Conservation (phyloP, 1,140 invertebrate genomes). For the Lepidurus apus region DNA sequence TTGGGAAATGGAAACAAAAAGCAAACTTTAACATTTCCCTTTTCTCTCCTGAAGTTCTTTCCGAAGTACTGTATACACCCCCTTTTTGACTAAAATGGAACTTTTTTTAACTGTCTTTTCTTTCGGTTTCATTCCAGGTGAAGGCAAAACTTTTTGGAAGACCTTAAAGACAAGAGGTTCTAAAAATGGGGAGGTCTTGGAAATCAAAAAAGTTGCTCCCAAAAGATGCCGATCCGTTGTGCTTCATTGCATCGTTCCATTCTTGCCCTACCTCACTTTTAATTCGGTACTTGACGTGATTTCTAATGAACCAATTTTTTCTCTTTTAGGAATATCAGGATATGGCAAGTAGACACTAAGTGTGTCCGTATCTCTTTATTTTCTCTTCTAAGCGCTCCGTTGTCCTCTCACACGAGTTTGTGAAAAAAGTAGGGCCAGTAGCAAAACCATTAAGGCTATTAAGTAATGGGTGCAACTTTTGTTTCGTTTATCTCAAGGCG, state of each 20-base stretch:
- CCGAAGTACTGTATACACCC: not conserved
- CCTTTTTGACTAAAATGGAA: not conserved
- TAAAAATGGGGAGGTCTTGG: not conserved
- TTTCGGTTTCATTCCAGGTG: too few relatives aligned
- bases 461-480: too few relatives aligned
- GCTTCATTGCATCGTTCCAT: not conserved
- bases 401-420: too few relatives aligned
- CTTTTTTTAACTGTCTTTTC: too few relatives aligned
- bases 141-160: too few relatives aligned
- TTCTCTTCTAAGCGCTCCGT: too few relatives aligned
- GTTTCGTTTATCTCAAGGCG: too few relatives aligned
- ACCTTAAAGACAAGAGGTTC: not conserved
- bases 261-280: not conserved
- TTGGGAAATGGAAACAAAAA: too few relatives aligned
- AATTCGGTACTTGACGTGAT: not conserved
- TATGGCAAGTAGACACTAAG: too few relatives aligned
- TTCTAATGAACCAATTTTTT: not conserved
- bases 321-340: not conserved
- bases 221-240: not conserved
- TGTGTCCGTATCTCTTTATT: too few relatives aligned
- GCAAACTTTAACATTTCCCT: not conserved
- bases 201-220: not conserved
- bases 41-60: not conserved
- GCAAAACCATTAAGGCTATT: too few relatives aligned
- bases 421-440: too few relatives aligned